Evolutionary conservation across 2,888 invertebrate species (phyloP), one percentile per base, ranked within the genome.

Genomic region (Lochmaea capreae): DNA sequence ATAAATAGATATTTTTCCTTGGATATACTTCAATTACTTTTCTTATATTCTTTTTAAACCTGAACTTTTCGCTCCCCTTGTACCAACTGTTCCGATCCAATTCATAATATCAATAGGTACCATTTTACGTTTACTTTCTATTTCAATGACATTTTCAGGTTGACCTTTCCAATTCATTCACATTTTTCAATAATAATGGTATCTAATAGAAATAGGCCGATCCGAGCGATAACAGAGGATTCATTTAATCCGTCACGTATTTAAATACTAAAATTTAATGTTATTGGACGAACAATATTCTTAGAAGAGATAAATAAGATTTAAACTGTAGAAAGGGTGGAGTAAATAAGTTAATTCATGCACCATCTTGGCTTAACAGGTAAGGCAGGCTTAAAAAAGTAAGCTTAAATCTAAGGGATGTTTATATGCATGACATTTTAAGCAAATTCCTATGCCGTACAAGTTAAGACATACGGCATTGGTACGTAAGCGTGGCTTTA

Each of bases 91-190:
- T 71, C 65, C 71, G 33, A 71, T 65, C 46, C 46, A 71, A 26
- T 71, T 46, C 65, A 39, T 12, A 71, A 42, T 26, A 65, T 71
- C 71, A 58, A 71, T 71, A 71, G 14, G n/a, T n/a, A n/a, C 46
- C 33, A 16, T 11, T 43, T 57, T 63, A 18, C 54, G 12, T 43
- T 12, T 16, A 58, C 71, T 71, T 65, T 71, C 71, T 26, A 26
- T 71, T 71, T 71, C 71, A 58, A 65, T 65, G 71, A 58, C 71
- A 71, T 71, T 71, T 71, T 12, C 12, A 65, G n/a, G 54, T 42
- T 58, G 65, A 65, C 71, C 65, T 71, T 71, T 71, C 58, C n/a
- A 39, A 42, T 63, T 52, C 33, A 59, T 26, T 63, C 16, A 57
- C 6, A 18, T 62, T 67, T 59, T 57, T 59, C n/a, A 42, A 14